Conservation (phyloP, 2,888 invertebrate genomes). For the Drosophila mettleri region DNA sequence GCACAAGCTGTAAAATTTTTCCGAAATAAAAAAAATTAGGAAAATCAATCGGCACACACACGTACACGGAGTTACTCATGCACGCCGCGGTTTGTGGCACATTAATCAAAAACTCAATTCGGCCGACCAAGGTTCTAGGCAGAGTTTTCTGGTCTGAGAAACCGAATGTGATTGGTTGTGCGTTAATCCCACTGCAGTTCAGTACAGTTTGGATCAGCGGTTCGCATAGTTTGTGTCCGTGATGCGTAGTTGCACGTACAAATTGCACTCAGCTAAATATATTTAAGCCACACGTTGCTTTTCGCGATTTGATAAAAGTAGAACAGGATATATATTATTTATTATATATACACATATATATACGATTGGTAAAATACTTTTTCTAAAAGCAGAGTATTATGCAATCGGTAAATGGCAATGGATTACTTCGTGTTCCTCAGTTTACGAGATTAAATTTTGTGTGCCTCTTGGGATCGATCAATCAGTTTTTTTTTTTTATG, state of each 20-base stretch:
- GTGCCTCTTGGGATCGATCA: too few species aligned
- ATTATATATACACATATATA: not conserved
- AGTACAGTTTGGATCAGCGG: constrained; percentile 20
- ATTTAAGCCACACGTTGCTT: constrained; percentile 40
- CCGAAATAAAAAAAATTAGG: constrained; percentile 4
- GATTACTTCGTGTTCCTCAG: not conserved
- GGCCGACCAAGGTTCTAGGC: constrained; percentile 22
- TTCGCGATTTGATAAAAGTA: not conserved
- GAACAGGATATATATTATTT: too few species aligned
- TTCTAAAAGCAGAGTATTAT: constrained; percentile 7
- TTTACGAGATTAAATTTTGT: constrained; percentile 33
- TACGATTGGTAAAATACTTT: not conserved
- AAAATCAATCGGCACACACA: constrained; percentile 61
- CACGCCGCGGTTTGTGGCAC: constrained; percentile 32
- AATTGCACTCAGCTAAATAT: constrained; percentile 71
- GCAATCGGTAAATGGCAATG: not conserved
- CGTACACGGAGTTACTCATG: constrained; percentile 4
- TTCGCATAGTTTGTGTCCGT: not conserved
- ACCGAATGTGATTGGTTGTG: constrained; percentile 74
- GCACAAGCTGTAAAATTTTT: constrained; percentile 21
- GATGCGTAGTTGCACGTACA: constrained; percentile 42
- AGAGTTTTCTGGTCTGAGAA: constrained; percentile 23
- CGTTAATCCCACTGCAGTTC: constrained; percentile 66
- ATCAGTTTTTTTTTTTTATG: too few species aligned
- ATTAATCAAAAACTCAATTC: constrained; percentile 81